A percentile compares a stretch with the other conserved stretches of the same genome.
These are phyloP conservation scores for Tiliqua scincoides DNA, from an alignment of 2,113 vertebrate species.

Conservation along the genomic window DNA sequence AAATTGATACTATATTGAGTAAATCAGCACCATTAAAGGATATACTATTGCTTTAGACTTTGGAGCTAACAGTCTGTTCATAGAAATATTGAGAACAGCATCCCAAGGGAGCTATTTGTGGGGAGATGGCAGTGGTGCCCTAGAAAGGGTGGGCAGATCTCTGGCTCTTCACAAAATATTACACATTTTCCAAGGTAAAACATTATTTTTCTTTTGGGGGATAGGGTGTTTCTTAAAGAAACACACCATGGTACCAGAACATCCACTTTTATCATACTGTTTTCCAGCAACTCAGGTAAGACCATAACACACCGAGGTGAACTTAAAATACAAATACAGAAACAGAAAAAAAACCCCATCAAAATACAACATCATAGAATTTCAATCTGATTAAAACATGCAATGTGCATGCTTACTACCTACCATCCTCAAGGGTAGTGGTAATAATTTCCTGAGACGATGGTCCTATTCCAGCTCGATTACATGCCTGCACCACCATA, in stretches of 20 bases:
- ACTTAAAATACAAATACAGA: neutral
- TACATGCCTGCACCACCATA: conserved; percentile 98
- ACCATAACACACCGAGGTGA: neutral
- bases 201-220: neutral
- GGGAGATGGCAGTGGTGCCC: neutral
- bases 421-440: conserved; percentile 96
- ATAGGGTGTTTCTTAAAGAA: neutral
- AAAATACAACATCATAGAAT: neutral
- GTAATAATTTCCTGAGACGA: conserved; percentile 98
- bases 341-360: neutral
- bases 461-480: conserved; percentile 94
- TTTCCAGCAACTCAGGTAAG: neutral
- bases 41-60: neutral
- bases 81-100: neutral
- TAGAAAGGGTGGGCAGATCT: neutral
- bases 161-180: neutral
- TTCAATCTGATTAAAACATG: neutral
- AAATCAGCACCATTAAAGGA: neutral
- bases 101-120: neutral
- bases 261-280: neutral
- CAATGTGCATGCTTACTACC: conserved; percentile 41
- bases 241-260: neutral
- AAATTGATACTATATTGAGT: neutral
- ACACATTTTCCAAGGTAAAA: neutral
- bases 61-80: neutral